Base-by-base conservation (phyloP, 2,797 vertebrate species). In the Thalassophryne amazonica region DNA sequence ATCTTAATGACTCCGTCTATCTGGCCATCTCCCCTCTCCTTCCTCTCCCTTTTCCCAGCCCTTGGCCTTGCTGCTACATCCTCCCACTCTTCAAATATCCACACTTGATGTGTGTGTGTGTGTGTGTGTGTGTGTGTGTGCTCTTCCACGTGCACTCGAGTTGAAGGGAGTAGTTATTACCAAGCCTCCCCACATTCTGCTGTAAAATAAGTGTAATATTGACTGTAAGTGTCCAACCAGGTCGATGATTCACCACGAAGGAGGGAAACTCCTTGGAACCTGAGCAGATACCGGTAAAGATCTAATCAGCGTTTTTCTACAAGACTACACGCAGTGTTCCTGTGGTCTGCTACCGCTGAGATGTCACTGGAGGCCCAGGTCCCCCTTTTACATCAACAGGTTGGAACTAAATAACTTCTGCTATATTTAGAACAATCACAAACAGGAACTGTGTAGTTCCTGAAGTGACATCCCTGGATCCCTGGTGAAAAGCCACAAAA, bases 1-100 rank as follows among this genome's bases (percentile, higher is more conserved):
- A 91, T 90, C 89, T 90, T 89, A 90, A 89, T 89, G 81, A 79
- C 70, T 78, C 45, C 4, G 55, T 67, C 79, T 79, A 79, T 81
- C 86, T 76, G 29, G 65, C 40, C 69, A 80, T 82, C 82, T 79
- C 68, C 75, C 55, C 69, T 70, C 69, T 78, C 69, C 70, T 80
- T 78, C 80, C 77, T 80, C 76, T 72, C 69, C 62, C 52, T 36
- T 68, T 56, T 58, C 59, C 57, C 60, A 71, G 76, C 77, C 68
- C 80, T 79, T 78, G 80, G 80, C 84, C 84, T 86, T 73, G 69
- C 62, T 73, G 66, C 52, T 58, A 31, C 52, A 57, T 56, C 65
- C 85, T 86, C 72, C 74, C 76, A 73, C 78, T 30, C 23, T 51
- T 73, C 60, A 56, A 69, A 84, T 60, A 75, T 50, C 62, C 55